Evolutionary conservation across 2,888 invertebrate genomes (phyloP).

Genomic region (Pasiphila rectangulata): DNA sequence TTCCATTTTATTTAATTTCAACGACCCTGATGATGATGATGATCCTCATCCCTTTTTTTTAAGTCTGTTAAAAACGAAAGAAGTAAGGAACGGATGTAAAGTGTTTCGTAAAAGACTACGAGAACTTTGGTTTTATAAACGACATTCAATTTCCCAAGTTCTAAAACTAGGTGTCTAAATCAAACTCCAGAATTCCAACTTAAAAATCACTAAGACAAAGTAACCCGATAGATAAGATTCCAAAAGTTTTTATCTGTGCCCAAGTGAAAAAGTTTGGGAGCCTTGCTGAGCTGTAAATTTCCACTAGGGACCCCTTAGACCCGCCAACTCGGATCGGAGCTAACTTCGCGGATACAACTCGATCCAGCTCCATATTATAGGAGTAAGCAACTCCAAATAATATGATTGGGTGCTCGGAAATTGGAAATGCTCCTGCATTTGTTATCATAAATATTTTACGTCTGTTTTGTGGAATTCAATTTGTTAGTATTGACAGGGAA

Average conservation of each 20-base stretch:
- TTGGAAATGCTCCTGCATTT: background rate
- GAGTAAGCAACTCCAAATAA: conserved; percentile 14
- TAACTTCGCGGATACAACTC: conserved; percentile 6
- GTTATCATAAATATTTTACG: too few relatives aligned
- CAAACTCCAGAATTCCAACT: conserved; percentile 10
- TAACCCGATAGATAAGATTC: conserved; percentile 23
- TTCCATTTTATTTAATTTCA: too few relatives aligned
- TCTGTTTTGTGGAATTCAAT: too few relatives aligned
- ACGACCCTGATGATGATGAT: too few relatives aligned
- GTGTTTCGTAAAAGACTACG: too few relatives aligned
- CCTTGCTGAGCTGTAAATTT: conserved; percentile 21
- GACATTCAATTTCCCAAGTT: background rate
- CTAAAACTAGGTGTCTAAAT: conserved; percentile 3
- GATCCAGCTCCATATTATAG: conserved; percentile 19
- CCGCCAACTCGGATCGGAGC: conserved; percentile 10
- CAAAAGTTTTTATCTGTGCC: conserved; percentile 20
- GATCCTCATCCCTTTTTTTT: too few relatives aligned
- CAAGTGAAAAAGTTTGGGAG: conserved; percentile 23
- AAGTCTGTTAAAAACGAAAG: too few relatives aligned
- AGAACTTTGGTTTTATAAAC: too few relatives aligned
- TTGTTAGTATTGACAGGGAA: too few relatives aligned
- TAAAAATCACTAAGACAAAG: conserved; percentile 20
- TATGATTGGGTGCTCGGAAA: background rate
- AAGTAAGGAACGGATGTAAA: too few relatives aligned
- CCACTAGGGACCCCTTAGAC: conserved; percentile 18